Evolutionary conservation across 2,888 invertebrate species (phyloP), one percentile per base, ranked within the genome.

Genomic region (Vandiemenella viatica): DNA sequence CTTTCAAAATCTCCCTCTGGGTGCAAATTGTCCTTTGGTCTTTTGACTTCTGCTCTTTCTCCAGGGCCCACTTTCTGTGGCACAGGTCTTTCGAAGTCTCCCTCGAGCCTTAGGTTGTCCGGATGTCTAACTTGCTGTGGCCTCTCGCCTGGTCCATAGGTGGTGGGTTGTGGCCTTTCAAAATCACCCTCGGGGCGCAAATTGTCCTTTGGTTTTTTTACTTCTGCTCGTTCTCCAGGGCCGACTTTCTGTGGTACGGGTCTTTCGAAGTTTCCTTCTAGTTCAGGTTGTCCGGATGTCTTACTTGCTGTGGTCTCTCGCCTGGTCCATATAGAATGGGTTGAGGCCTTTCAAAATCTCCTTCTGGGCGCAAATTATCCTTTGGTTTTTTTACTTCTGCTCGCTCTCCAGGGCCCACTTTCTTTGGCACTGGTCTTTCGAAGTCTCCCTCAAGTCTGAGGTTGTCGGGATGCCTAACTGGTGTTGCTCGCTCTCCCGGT

Each of bases 261-360:
- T 20, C 55, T 37, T 41, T 50, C 51, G 44, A 56, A 54, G 2
- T 71, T 68, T 19, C 77, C 76, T 63, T 77, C 77, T 2, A 77
- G 75, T 56, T 71, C 1, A 83, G 64, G 62, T 83, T 83, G 59
- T 83, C 80, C 53, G 67, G 55, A 0, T 71, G 73, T 52, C 55
- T 57, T 50, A 56, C 63, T 62, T 50, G 64, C 62, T 40, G 56
- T 32, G 55, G 21, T 54, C 63, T 55, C 46, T 62, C 55, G 51
- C 5, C 76, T 0, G 75, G 74, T 2, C 59, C 62, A 58, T 66
- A 74, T 22, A 60, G 59, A 37, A 64, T 56, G 0, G 67, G 63
- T 42, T 67, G 66, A 0, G 74, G 77, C 17, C 62, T 55, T 19
- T 68, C 69, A 56, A 76, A 75, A 1, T 75, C 71, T 1, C 78